Evolutionary conservation across 2,113 vertebrate species (phyloP).

Genomic region (Terrapene triunguis): DNA sequence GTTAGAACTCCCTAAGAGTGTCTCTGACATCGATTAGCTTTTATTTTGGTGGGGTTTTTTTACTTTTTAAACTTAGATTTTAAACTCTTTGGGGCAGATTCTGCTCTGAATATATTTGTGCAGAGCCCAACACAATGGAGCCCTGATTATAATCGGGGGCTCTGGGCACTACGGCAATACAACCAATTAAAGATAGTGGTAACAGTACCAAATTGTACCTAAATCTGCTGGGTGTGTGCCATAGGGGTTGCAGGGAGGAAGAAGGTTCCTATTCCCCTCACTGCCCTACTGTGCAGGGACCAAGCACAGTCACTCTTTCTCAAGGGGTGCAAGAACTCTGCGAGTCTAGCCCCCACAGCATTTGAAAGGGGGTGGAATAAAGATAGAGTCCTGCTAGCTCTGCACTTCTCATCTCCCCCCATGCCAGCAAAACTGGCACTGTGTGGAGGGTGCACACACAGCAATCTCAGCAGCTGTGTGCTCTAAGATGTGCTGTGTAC

Average conservation of each 20-base stretch:
- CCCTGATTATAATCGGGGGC: rapidly evolving
- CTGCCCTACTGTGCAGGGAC: background rate
- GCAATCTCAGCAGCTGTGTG: background rate
- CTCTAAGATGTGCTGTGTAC: background rate
- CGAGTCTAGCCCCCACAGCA: too few species aligned
- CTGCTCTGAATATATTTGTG: background rate
- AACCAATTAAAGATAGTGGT: rapidly evolving
- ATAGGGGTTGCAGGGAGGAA: too few species aligned
- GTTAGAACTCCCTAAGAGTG: background rate
- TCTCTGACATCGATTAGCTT: background rate
- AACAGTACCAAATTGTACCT: rapidly evolving
- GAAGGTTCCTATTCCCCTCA: too few species aligned
- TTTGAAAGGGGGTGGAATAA: background rate
- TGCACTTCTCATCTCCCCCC: too few species aligned
- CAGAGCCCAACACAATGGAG: rapidly evolving
- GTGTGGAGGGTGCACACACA: too few species aligned
- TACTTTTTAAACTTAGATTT: background rate
- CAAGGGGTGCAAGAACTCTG: background rate
- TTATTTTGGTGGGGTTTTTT: background rate
- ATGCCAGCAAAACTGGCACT: too few species aligned
- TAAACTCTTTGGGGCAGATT: rapidly evolving
- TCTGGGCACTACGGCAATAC: background rate
- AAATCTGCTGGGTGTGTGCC: rapidly evolving
- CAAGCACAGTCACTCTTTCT: background rate
- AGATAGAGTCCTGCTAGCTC: background rate